Conservation (phyloP, 1,140 invertebrate genomes). For the Yoshiicerus persimilis region DNA sequence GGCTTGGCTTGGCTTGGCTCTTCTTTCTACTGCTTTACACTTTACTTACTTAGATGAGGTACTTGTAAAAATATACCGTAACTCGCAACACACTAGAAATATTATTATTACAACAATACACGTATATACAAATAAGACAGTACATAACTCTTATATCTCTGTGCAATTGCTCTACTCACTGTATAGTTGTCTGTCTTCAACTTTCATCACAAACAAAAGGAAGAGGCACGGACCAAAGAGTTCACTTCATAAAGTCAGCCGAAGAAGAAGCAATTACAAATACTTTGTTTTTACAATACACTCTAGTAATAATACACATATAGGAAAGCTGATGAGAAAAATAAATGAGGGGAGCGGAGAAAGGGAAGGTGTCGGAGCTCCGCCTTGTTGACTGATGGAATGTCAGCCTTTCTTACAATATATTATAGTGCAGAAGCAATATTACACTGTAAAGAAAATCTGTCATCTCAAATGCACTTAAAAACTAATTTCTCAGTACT, state of each 20-base stretch:
- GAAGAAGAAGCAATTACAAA: conserved; percentile 15
- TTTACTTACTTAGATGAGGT: neutral
- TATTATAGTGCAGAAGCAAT: neutral
- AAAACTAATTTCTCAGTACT: neutral
- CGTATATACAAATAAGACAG: neutral
- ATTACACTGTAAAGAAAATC: neutral
- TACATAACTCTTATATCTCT: neutral
- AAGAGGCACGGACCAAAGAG: conserved; percentile 10
- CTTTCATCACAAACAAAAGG: conserved; percentile 5
- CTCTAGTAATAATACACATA: neutral
- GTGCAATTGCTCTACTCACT: neutral
- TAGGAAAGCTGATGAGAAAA: conserved; percentile 29
- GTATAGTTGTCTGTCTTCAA: neutral
- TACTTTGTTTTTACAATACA: neutral
- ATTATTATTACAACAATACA: neutral
- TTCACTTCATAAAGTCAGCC: conserved; percentile 3
- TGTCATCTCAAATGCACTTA: neutral
- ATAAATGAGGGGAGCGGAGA: conserved; percentile 33
- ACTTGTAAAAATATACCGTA: neutral
- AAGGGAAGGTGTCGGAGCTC: conserved; percentile 41
- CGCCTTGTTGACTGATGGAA: conserved; percentile 47
- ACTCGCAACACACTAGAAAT: neutral
- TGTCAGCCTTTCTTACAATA: conserved; percentile 24
- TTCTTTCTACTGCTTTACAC: neutral
- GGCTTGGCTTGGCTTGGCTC: too few relatives aligned